phyloP scores from a whole-genome alignment of 2,888 invertebrate genomes.

The Eupeodes luniger region DNA sequence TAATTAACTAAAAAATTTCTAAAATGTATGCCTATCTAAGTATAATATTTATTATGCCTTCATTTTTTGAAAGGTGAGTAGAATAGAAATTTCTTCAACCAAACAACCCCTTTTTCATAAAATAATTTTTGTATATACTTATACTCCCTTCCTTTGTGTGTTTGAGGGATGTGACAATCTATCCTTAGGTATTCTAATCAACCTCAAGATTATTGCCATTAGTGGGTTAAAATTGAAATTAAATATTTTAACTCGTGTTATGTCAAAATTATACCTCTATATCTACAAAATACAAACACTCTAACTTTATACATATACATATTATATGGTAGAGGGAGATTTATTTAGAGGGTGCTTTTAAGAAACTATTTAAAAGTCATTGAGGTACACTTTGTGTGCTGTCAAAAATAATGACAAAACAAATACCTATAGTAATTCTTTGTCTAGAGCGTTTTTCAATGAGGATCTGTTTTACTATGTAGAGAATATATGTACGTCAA shows the following conservation, averaged over 20 bases:
- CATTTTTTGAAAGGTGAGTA: slow-evolving; percentile 49
- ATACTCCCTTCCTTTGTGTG: slow-evolving; percentile 17
- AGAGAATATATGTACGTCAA: not conserved
- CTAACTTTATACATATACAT: not conserved
- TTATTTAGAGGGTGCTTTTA: slow-evolving; percentile 17
- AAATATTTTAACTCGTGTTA: slow-evolving; percentile 70
- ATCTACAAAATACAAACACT: slow-evolving; percentile 36
- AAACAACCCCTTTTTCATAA: slow-evolving; percentile 38
- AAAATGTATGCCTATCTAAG: slow-evolving; percentile 1
- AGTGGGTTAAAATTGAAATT: slow-evolving; percentile 71
- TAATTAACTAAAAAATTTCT: slow-evolving; percentile 61
- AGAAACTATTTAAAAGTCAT: slow-evolving; percentile 72
- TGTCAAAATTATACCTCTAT: slow-evolving; percentile 39
- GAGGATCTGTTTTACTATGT: slow-evolving; percentile 27
- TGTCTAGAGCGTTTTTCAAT: slow-evolving; percentile 64
- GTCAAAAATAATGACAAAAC: slow-evolving; percentile 83
- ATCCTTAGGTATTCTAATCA: slow-evolving; percentile 49
- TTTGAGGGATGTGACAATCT: slow-evolving; percentile 38
- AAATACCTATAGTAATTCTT: slow-evolving; percentile 79
- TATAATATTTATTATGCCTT: not conserved
- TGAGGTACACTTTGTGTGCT: slow-evolving; percentile 75
- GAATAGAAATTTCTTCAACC: slow-evolving; percentile 40
- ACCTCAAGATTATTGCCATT: slow-evolving; percentile 66
- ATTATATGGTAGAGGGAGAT: not conserved
- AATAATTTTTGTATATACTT: not conserved